Percentiles rank a stretch among this genome's conserved stretches.
Evolutionary conservation across 1,140 invertebrate species (phyloP).

Genomic region (Tetraneura akinire): DNA sequence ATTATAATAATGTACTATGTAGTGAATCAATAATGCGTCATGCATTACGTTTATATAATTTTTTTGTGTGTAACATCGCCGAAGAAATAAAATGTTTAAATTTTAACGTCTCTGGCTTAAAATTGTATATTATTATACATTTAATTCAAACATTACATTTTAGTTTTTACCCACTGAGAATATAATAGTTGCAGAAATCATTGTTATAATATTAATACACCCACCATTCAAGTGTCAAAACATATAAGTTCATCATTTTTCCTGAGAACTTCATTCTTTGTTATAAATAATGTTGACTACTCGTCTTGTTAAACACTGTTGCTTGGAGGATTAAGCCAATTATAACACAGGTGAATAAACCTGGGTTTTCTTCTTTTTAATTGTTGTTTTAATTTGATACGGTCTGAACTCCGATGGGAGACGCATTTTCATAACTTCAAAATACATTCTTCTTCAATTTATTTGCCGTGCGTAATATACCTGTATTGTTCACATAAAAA

Average conservation of each 20-base stretch:
- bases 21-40: constrained; percentile 28
- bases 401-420: constrained; percentile 28
- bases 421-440: constrained; percentile 26
- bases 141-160: too few relatives aligned
- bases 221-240: too few relatives aligned
- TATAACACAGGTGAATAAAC: constrained; percentile 51
- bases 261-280: too few relatives aligned
- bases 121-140: too few relatives aligned
- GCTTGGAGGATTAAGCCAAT: constrained; percentile 41
- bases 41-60: neutral
- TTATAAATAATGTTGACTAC: neutral
- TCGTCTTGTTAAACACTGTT: constrained; percentile 12
- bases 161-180: too few relatives aligned
- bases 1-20: neutral
- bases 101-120: too few relatives aligned
- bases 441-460: constrained; percentile 19
- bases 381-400: constrained; percentile 50
- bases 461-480: neutral
- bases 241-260: neutral
- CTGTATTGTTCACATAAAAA: constrained; percentile 2
- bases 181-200: too few relatives aligned
- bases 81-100: neutral
- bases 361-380: constrained; percentile 34
- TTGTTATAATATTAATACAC: neutral
- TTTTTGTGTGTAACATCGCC: too few relatives aligned